A percentile compares a stretch with the other conserved stretches of the same genome.
Evolutionary conservation across 2,113 vertebrate species (phyloP).

Genomic region (Orycteropus afer): DNA sequence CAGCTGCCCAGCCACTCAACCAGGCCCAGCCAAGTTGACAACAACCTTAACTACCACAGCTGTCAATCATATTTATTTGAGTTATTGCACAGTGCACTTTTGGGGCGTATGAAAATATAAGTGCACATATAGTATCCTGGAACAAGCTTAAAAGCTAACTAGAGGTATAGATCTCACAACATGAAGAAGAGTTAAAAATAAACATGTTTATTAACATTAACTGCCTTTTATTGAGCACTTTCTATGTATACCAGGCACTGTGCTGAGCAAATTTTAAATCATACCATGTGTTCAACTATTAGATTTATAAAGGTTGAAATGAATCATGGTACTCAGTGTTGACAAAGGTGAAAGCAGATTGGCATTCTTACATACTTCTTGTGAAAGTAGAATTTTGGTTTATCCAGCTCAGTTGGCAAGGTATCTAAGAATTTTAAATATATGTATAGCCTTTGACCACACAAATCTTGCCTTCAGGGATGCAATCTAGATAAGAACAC

Average conservation of each 20-base stretch:
- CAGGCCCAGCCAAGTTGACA: too few relatives aligned
- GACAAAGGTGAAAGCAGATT: neutral
- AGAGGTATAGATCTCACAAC: neutral
- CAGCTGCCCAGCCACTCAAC: too few relatives aligned
- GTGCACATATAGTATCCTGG: neutral
- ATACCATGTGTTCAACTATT: neutral
- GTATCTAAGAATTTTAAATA: neutral
- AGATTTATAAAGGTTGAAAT: slow-evolving; percentile 12
- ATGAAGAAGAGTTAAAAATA: slow-evolving; percentile 33
- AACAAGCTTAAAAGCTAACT: neutral
- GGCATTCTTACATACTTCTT: neutral
- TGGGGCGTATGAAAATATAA: neutral
- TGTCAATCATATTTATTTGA: neutral
- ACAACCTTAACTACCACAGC: too few relatives aligned
- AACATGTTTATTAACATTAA: slow-evolving; percentile 7
- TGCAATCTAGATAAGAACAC: neutral
- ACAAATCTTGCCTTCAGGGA: slow-evolving; percentile 11
- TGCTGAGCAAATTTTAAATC: neutral
- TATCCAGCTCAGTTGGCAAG: neutral
- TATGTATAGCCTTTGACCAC: neutral
- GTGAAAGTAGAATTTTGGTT: neutral
- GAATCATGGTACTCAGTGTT: neutral
- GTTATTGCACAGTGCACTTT: neutral
- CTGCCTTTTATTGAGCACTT: slow-evolving; percentile 9
- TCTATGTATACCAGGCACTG: neutral